Evolutionary conservation across 2,888 invertebrate species (phyloP).

Genomic region (Drymonia ruficornis): DNA sequence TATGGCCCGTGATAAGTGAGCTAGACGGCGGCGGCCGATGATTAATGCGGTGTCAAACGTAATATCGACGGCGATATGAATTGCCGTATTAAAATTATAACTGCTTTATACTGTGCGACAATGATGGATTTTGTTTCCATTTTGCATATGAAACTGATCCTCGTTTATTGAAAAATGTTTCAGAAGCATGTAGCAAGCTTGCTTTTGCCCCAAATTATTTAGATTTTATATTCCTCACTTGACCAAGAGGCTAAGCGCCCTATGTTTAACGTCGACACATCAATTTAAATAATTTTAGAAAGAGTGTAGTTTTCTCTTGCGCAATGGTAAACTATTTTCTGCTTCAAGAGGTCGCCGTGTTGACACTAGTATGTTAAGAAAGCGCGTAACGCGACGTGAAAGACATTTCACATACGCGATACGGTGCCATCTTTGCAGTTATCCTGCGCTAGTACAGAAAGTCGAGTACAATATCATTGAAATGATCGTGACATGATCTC

Average conservation of each 20-base stretch:
- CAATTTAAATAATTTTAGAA: not conserved
- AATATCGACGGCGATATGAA: slow-evolving; percentile 25
- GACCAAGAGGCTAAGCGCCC: no score
- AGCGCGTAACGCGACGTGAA: slow-evolving; percentile 45
- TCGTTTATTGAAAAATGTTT: no score
- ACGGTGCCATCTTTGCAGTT: no score
- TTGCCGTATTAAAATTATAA: slow-evolving; percentile 21
- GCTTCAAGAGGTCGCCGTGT: slow-evolving; percentile 43
- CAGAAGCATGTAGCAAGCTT: no score
- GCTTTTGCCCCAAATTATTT: no score
- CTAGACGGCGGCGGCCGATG: slow-evolving; percentile 22
- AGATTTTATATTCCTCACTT: no score
- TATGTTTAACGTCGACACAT: not conserved
- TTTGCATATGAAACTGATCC: no score
- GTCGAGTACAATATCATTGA: no score
- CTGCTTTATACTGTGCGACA: slow-evolving; percentile 12
- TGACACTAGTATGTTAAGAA: slow-evolving; percentile 52
- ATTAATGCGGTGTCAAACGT: slow-evolving; percentile 35
- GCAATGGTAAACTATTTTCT: slow-evolving; percentile 49
- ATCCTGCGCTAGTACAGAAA: no score
- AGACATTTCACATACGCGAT: slow-evolving; percentile 29
- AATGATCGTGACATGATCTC: slow-evolving; percentile 30
- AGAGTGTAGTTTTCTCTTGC: slow-evolving; percentile 19
- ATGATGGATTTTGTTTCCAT: slow-evolving; percentile 18
- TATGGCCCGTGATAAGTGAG: slow-evolving; percentile 24